Evolutionary conservation across 2,797 vertebrate species (phyloP), one percentile per base, ranked within the genome.

Genomic region (Onychomys leucogaster): DNA sequence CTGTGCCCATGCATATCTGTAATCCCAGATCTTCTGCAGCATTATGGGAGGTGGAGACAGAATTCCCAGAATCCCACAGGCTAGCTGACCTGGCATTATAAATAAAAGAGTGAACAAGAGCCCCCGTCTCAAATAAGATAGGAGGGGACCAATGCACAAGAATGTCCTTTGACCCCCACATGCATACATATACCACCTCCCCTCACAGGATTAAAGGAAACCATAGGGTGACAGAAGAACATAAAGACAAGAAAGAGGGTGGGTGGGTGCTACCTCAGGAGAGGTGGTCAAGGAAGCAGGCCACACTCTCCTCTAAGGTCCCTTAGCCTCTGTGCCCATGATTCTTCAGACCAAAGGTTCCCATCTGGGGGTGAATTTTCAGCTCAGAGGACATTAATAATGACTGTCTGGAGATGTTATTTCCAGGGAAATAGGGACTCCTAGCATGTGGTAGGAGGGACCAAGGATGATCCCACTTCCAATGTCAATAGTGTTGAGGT

Each of bases 211-310:
- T 14, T 41, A 63, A 43, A 81, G 0, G 49, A 13, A 43, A 12
- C 37, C 27, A 59, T 0, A 5, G 37, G 23, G 14, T 0, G 16
- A 52, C 0, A 23, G 23, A 21, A 46, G 61, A 25, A 23, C 32
- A 46, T 34, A 27, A 77, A 55, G 52, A n/a, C 14, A 37, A 43
- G 55, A 23, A 59, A 63, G 37, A 57, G 80, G 9, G 3, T 52
- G 5, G 9, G 34, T 23, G 21, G 5, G 0, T 63, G 32, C 32
- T 29, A 1, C 32, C 52, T 55, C 3, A 75, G 85, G 49, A 52
- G 76, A 25, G 76, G 23, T 0, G 0, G 3, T 5, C 7, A 12
- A 73, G n/a, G 34, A 75, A 52, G 41, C 16, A 49, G 37, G 57
- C 27, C 69, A 37, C 5, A 11, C 6, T 49, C 4, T 8, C 80